Evolutionary conservation across 2,113 vertebrate genomes (phyloP), one percentile per base, ranked within the genome.

Genomic region (Bubo bubo): DNA sequence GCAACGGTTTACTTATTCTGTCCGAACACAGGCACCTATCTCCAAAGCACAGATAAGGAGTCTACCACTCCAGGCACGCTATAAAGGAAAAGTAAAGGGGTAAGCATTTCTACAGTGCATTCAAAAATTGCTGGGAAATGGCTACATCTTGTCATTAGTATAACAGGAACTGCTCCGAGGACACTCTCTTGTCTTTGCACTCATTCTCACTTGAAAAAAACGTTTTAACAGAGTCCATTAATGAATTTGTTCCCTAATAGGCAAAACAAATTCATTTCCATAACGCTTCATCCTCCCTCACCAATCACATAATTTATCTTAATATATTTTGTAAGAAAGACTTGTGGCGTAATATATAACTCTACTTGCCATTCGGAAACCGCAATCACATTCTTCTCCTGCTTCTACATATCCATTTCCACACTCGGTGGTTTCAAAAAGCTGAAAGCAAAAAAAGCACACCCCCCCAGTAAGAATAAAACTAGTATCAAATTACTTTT

Each of bases 301-400:
- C 50, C 30, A 73, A 80, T 34, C 56, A 74, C 20, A 43, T 56
- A 6, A 58, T 67, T 83, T 81, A 76, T 37, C 35, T 87, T 63
- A 66, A 76, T 32, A 15, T 12, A 18, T 60, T 82, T 95, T 70
- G 14, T 39, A 87, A 86, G 49, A 64, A 67, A 64, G 28, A 82
- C 35, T 52, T 55, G 22, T 26, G 41, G 23, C 81, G 18, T 35
- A 85, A 63, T 30, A 22, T 22, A 4, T n/a, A 63, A 79, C 39
- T 72, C 58, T 77, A 97, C 99, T 98, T 98, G 99, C 99, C 92
- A 98, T 97, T 97, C 99, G 98, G n/a, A 98, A 98, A 59, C 99
- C 99, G 2, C 99, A 99, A 75, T 99, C 99, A 26, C 99, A 99
- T 92, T 99, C 99, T 96, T 99, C 99, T 93, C 99, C 99, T 62